Conservation (phyloP, 2,113 vertebrate genomes). For the Rhineura floridana region DNA sequence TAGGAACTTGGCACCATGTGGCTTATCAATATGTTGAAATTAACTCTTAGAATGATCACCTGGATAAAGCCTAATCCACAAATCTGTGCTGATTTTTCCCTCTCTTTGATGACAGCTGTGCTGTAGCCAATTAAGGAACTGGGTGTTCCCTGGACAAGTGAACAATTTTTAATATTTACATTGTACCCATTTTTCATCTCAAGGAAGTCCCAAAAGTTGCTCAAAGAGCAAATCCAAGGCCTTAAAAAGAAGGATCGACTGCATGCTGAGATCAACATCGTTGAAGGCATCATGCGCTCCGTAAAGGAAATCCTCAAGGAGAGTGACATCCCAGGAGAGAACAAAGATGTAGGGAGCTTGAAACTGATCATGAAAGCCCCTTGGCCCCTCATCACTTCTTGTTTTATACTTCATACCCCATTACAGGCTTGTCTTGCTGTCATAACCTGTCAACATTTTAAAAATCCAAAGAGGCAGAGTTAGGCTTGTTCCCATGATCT, state of each 20-base stretch:
- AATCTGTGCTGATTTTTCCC: neutral
- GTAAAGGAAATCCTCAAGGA: conserved; percentile 18
- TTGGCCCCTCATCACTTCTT: neutral
- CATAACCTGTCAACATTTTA: neutral
- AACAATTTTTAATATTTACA: neutral
- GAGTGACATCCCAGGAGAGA: conserved; percentile 19
- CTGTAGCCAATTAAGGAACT: neutral
- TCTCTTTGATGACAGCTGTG: neutral
- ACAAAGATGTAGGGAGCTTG: conserved; percentile 21
- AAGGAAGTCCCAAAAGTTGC: conserved; percentile 23
- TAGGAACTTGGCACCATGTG: neutral
- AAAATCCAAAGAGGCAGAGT: neutral
- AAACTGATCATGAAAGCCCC: neutral
- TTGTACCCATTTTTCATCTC: neutral
- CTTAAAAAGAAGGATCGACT: conserved; percentile 10
- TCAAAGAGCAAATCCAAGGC: conserved; percentile 8
- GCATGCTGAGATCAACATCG: neutral
- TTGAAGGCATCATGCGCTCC: neutral
- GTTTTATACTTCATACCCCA: neutral
- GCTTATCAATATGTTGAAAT: neutral
- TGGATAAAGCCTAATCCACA: too few relatives aligned
- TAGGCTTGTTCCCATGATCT: too few relatives aligned
- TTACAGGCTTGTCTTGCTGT: neutral
- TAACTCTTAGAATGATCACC: neutral
- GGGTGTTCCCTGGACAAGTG: neutral